phyloP scores from a whole-genome alignment of 2,113 vertebrate species.

The human region GRCh38 chr6:152298501-152299000 shows the following conservation, averaged over 20 bases:
- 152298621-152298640: not conserved
- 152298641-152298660: not conserved
- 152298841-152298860: not conserved
- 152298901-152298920: not conserved
- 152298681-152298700: not conserved
- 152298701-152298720: not conserved
- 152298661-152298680: not conserved
- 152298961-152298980: not conserved
- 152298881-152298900: not conserved
- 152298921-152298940: not conserved
- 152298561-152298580: not conserved
- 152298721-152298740: not conserved
- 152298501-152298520: not conserved
- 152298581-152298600: not conserved
- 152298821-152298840: not conserved
- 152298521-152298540: conserved; percentile 29
- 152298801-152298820: accelerated
- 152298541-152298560: not conserved
- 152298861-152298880: not conserved
- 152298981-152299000: not conserved
- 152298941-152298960: not conserved
- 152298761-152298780: not conserved
- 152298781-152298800: not conserved
- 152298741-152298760: not conserved
- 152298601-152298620: not conserved